Evolutionary conservation across 1,140 invertebrate species (phyloP), one percentile per base, ranked within the genome.

Genomic region (Formica selysi): DNA sequence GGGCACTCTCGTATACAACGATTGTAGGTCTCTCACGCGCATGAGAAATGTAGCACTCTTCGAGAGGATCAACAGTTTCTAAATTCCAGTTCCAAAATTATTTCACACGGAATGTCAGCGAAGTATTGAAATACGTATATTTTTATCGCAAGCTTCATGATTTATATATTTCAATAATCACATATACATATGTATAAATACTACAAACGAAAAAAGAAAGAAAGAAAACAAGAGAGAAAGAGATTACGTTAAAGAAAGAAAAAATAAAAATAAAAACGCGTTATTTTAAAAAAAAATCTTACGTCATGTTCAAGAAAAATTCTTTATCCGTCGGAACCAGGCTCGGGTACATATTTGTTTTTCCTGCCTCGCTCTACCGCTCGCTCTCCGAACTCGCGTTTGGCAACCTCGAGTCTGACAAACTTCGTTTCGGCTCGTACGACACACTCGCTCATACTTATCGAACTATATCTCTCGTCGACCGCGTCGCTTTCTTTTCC

Each of bases 311-410:
- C 65, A 64, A 84, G 83, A 38, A 86, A 90, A 90, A 87, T 90
- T 71, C 86, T 90, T 90, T 90, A 89, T 90, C 76, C 89, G 80
- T 80, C 85, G 68, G 85, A 79, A 87, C 74, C 76, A 86, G 76
- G 78, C 44, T 62, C 71, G 65, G 59, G 85, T 88, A 80, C 83
- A 76, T 90, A 85, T 88, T 91, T 88, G 89, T 83, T 81, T 68
- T 83, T 73, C 54, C 68, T 74, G 68, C 54, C 68, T 83, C 79
- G 38, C 29, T 83, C 79, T 73, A 73, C 67, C 79, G 51, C 76
- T 68, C 64, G 64, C 74, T 84, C 62, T 90, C 76, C 83, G 41
- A 73, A 67, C 73, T 84, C 84, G 84, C 78, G 87, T 90, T 91
- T 90, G 89, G 89, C 87, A 90, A 91, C 59, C 86, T 78, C 51